Percentiles rank a stretch among this genome's conserved stretches.
Conservation (phyloP, 2,797 vertebrate genomes). For the Crenichthys baileyi region DNA sequence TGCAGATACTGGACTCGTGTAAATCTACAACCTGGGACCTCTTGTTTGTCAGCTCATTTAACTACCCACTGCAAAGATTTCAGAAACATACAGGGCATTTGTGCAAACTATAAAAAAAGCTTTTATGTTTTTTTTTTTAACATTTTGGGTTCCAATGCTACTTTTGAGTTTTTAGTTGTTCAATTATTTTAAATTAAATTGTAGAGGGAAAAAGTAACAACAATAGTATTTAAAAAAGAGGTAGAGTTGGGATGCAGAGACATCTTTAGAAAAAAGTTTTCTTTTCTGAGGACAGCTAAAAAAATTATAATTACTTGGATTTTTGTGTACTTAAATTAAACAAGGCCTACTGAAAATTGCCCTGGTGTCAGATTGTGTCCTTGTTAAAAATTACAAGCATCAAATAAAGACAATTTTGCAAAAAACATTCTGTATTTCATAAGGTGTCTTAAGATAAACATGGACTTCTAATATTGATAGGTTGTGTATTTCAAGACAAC, state of each 20-base stretch:
- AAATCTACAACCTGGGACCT: slow-evolving; percentile 22
- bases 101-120: not conserved
- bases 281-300: not conserved
- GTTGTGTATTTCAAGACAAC: not conserved
- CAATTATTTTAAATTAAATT: slow-evolving; percentile 8
- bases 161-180: slow-evolving; percentile 26
- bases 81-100: not conserved
- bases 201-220: not conserved
- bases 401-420: not conserved
- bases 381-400: not conserved
- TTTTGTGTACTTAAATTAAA: no score
- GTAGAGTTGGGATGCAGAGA: not conserved
- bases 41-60: slow-evolving; percentile 27
- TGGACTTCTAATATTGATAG: not conserved
- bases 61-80: slow-evolving; percentile 23
- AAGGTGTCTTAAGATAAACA: no score
- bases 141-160: not conserved
- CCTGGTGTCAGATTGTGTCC: no score
- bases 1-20: slow-evolving; percentile 20
- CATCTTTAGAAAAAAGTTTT: not conserved
- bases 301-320: not conserved
- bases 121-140: not conserved
- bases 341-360: no score
- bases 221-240: not conserved
- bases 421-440: not conserved